phyloP scores from a whole-genome alignment of 2,888 invertebrate genomes.

The Lissocephala sabroskyi region DNA sequence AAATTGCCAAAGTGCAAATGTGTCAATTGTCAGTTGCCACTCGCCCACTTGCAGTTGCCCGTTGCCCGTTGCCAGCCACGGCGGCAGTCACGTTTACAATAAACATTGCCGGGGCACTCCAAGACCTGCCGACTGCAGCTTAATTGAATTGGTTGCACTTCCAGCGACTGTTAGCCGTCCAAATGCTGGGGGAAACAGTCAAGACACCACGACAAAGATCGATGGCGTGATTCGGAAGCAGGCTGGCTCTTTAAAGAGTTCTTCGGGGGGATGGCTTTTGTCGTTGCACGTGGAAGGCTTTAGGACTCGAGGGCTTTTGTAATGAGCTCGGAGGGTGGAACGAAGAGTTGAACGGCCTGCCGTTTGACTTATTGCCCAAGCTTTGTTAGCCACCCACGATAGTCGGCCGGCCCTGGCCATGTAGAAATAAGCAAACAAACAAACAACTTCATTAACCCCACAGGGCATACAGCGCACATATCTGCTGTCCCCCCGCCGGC shows the following conservation, averaged over 20 bases:
- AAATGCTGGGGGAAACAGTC: background rate
- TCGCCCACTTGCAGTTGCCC: background rate
- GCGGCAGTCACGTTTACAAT: slow-evolving; percentile 54
- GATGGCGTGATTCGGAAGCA: too few species aligned
- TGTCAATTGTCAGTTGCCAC: slow-evolving; percentile 55
- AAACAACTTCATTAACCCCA: slow-evolving; percentile 60
- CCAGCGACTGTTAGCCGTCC: background rate
- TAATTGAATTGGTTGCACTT: slow-evolving; percentile 49
- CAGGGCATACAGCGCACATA: slow-evolving; percentile 35
- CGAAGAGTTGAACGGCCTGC: too few species aligned
- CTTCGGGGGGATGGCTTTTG: too few species aligned
- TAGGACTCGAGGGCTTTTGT: too few species aligned
- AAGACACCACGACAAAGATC: slow-evolving; percentile 3
- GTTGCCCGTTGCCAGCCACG: background rate
- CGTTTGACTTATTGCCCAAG: too few species aligned
- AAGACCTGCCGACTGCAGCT: slow-evolving; percentile 16
- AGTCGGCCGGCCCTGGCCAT: slow-evolving; percentile 14
- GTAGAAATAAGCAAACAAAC: slow-evolving; percentile 40
- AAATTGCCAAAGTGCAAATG: slow-evolving; percentile 57
- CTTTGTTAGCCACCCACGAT: too few species aligned
- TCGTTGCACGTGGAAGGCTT: too few species aligned
- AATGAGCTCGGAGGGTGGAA: too few species aligned
- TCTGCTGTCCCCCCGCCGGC: slow-evolving; percentile 18
- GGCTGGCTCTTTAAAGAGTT: too few species aligned
- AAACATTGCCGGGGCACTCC: slow-evolving; percentile 34